Conservation (phyloP, 1,140 invertebrate species). For the Cherax destructor region DNA sequence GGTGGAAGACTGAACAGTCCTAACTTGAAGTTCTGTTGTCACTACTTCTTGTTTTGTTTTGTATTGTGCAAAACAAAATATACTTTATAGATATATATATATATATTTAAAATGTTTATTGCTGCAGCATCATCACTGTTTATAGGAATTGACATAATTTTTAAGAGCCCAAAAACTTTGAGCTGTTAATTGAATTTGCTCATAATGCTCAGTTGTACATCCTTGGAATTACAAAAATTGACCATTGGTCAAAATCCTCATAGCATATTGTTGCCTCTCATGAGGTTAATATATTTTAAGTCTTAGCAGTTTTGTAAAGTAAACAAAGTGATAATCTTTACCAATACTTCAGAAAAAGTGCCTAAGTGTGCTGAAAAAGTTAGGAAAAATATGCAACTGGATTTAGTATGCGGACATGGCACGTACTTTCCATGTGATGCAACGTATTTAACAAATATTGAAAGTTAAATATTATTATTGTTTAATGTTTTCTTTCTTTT, state of each 20-base stretch:
- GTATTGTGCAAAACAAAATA: conserved; percentile 31
- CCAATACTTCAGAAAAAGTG: conserved; percentile 16
- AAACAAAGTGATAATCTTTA: neutral
- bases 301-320: neutral
- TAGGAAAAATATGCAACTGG: conserved; percentile 15
- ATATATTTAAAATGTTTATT: conserved; percentile 5
- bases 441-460: neutral
- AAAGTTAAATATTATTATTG: neutral
- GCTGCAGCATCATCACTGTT: neutral
- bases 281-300: neutral
- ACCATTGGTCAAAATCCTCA: neutral
- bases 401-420: neutral
- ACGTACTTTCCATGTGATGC: neutral
- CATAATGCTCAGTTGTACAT: conserved; percentile 44
- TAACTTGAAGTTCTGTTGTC: conserved; percentile 10
- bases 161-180: neutral
- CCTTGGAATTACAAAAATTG: neutral
- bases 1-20: conserved; percentile 23
- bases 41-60: conserved; percentile 30
- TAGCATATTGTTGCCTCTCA: neutral
- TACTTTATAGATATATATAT: conserved; percentile 10
- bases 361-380: conserved; percentile 2
- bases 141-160: neutral
- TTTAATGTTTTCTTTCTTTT: no score
- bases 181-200: conserved; percentile 29